Evolutionary conservation across 2,113 vertebrate species (phyloP), one percentile per base, ranked within the genome.

Genomic region (Procavia capensis): DNA sequence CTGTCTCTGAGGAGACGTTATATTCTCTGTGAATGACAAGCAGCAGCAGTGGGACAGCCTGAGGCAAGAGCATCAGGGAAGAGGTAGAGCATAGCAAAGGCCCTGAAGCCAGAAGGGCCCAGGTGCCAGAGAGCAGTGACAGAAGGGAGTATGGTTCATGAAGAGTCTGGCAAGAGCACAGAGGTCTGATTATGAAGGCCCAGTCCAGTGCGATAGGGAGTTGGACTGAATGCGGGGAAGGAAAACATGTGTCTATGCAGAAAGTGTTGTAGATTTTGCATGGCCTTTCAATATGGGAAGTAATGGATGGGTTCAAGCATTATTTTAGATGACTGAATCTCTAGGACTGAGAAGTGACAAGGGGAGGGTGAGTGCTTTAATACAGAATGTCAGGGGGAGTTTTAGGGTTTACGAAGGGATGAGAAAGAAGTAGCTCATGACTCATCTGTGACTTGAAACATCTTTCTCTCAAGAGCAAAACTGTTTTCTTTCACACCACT

Each of bases 401-500:
- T n/a, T 80, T 22, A 29, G 17, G 31, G 22, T n/a, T 84, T 24
- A 41, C 11, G 8, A 79, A 20, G 11, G 0, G 13, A 59, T 61
- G 75, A 91, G 54, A n/a, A 1, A 19, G 61, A 68, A 43, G 85
- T 25, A 68, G 39, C 22, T 11, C 8, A 1, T 96, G 94, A 96
- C 54, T 97, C 91, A 95, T 92, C 31, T 70, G 86, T 47, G 90
- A 76, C 76, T 90, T 88, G 82, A 96, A 68, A 75, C n/a, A 39
- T 57, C 45, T 31, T 92, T 88, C n/a, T 74, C 59, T 36, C 16
- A 88, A 94, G 74, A 70, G 70, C 5, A 76, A 64, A 93, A 47
- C 29, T 59, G 9, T n/a, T 87, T 93, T 92, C 93, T 90, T 66
- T 80, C 78, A 61, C 3, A 68, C 17, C 66, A 20, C 16, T 57